Evolutionary conservation across 2,888 invertebrate species (phyloP), one percentile per base, ranked within the genome.

Genomic region (Drosophila cognata): DNA sequence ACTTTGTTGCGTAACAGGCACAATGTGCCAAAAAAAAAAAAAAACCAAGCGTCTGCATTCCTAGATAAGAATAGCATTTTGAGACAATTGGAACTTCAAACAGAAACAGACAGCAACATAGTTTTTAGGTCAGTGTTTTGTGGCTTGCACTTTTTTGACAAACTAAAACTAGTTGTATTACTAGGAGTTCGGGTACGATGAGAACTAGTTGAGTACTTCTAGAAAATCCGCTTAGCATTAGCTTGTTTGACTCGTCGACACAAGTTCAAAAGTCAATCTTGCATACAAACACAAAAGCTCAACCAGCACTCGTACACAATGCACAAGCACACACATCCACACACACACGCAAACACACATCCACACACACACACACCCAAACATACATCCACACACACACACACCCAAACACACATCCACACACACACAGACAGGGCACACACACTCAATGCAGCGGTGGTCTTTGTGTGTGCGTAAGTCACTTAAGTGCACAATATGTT

Each of bases 401-500:
- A 51, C n/a, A n/a, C 41, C 0, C 67, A 43, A 53, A 51, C 41
- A 61, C 41, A 48, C 53, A n/a, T n/a, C n/a, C n/a, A n/a, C n/a
- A n/a, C 28, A 21, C 29, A 13, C 75, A 57, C 61, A 48, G 10
- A 41, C 43, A 43, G 5, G 11, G 5, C 58, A 48, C 35, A 66
- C 41, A 50, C 52, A 46, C 48, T 36, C 1, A 50, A 11, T 69
- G 62, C 59, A 50, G 35, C 43, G 55, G 31, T 61, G 50, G 21
- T 71, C 57, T 64, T 68, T 72, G 53, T 71, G 55, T 53, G 65
- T 69, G 59, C 55, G 61, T 74, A 50, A 89, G 84, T 89, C 84
- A 90, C 88, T 89, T 90, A 90, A 84, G 84, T 81, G 77, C 81
- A 78, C 83, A 88, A 90, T 85, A 90, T 89, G 91, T 82, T 75